Base-by-base conservation (phyloP, 2,888 invertebrate genomes). In the Aphrophora alni region DNA sequence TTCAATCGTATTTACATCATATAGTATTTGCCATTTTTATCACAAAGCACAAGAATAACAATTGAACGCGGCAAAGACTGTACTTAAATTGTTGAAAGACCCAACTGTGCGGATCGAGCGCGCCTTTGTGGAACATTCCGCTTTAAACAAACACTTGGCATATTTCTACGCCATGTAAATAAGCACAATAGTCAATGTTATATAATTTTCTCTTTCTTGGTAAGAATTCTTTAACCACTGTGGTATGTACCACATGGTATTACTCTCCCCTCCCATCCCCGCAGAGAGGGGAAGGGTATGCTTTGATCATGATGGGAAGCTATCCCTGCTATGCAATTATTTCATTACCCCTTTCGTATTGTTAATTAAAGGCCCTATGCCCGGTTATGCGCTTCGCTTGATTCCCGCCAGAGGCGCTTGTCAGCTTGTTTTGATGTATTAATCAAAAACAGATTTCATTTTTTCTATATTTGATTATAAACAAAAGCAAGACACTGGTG, bases 271-370 rank as follows among this genome's bases (percentile, higher is more conserved):
- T 14, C 59, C 14, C 21, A 3, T 14, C 44, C 4, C 44, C 17
- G 44, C 12, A 2, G 44, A 44, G 21, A 21, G 59, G 33, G 59
- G 59, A 59, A 59, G 5, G 59, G 59, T 59, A 59, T 21, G 59
- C 59, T 59, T 59, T 59, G 59, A 59, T 59, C 59, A 59, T 21
- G 59, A 59, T 21, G 59, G 59, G 59, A 59, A 59, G 77, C 77
- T 77, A 81, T 81, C 77, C 74, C 74, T 59, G 77, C 78, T 78
- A 81, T 81, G 81, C 81, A 81, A 81, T 81, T 81, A 81, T 78
- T 51, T 38, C 81, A 81, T 81, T 75, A 78, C 70, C 72, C 75
- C 77, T 74, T 75, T 44, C 69, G 44, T 78, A 78, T 78, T 78
- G 78, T 78, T 78, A 78, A 78, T 78, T 78, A 78, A 76, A 75